Conservation (phyloP, 2,888 invertebrate genomes). For the Syritta pipiens region DNA sequence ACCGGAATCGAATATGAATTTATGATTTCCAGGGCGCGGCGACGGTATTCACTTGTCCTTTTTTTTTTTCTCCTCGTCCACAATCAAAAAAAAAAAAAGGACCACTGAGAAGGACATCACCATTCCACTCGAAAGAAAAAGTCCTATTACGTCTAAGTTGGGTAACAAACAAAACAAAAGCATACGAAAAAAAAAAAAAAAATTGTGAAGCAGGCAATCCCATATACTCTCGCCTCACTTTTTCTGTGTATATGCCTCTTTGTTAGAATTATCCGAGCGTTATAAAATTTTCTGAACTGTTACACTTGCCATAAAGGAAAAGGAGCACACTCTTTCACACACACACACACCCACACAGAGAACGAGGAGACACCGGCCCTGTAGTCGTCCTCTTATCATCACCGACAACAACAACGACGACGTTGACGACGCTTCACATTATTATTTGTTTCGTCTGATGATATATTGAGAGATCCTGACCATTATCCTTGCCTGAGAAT, state of each 20-base stretch:
- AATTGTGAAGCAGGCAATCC: no score
- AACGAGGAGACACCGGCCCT: no score
- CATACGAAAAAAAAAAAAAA: no score
- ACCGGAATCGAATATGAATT: constrained; percentile 65
- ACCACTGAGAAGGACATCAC: no score
- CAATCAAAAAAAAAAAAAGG: constrained; percentile 5
- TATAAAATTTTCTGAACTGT: constrained; percentile 64
- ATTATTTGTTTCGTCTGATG: constrained; percentile 65
- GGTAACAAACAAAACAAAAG: no score
- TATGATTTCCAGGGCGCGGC: constrained; percentile 56
- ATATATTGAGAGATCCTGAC: constrained; percentile 64
- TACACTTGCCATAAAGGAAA: constrained; percentile 46
- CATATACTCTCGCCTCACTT: background rate
- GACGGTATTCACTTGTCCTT: constrained; percentile 5
- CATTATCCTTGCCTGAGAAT: constrained; percentile 39
- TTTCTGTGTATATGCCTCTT: constrained; percentile 10
- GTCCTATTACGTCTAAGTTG: no score
- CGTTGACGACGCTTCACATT: constrained; percentile 14
- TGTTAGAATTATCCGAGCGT: constrained; percentile 56
- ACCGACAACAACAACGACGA: constrained; percentile 12
- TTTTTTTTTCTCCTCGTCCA: constrained; percentile 33
- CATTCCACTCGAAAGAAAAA: no score
- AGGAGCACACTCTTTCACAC: constrained; percentile 7
- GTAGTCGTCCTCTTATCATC: constrained; percentile 48
- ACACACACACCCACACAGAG: no score